phyloP scores from a whole-genome alignment of 2,797 vertebrate genomes.

The Mormyrops attenuatus region DNA sequence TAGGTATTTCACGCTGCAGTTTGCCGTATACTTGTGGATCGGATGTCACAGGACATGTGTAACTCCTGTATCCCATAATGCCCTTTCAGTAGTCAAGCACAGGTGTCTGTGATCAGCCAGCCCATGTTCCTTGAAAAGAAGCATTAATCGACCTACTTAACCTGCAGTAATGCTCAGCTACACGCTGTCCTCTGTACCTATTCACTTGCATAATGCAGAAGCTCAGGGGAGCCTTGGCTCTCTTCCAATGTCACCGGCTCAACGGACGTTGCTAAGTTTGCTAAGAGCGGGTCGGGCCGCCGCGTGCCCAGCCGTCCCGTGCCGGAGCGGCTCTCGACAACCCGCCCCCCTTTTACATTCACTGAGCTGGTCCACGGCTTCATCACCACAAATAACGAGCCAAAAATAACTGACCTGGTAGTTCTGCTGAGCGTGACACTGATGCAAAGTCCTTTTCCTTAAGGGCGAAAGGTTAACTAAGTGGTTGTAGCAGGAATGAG shows the following conservation, averaged over 20 bases:
- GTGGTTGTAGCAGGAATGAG: neutral
- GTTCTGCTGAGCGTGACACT: neutral
- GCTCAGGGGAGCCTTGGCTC: neutral
- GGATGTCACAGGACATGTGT: neutral
- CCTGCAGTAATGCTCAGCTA: neutral
- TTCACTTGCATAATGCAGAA: neutral
- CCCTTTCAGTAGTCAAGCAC: neutral
- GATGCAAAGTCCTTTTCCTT: neutral
- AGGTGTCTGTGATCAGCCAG: neutral
- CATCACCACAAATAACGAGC: slow-evolving; percentile 2
- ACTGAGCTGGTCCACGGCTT: neutral
- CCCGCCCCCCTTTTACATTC: neutral
- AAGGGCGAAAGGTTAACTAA: neutral
- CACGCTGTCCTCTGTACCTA: neutral
- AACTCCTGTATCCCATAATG: neutral
- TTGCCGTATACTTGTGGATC: neutral
- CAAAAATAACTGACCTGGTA: neutral
- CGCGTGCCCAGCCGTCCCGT: neutral
- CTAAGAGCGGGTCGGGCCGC: neutral
- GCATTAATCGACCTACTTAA: slow-evolving; percentile 35
- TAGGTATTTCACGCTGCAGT: neutral
- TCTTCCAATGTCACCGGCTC: neutral
- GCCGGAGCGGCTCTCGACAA: neutral
- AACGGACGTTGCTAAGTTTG: neutral
- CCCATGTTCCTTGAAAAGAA: slow-evolving; percentile 20